Conservation (phyloP, 2,113 vertebrate species). For the Salvator merianae region DNA sequence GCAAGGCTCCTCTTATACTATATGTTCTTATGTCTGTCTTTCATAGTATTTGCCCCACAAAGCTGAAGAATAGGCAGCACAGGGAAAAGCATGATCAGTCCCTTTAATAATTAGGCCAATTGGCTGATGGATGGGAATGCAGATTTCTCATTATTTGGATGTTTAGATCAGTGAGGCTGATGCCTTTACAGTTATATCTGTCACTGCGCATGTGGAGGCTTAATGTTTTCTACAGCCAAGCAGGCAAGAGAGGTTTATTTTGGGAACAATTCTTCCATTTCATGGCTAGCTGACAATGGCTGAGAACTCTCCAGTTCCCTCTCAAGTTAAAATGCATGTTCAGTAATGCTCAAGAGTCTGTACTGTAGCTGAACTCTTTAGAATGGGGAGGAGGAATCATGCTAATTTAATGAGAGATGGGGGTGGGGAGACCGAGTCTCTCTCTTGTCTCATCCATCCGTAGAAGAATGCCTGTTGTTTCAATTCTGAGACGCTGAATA, state of each 20-base stretch:
- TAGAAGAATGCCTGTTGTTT: background rate
- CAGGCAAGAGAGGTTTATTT: slow-evolving; percentile 18
- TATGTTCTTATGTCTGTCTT: too few species aligned
- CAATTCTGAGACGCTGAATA: background rate
- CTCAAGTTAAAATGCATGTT: background rate
- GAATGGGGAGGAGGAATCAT: background rate
- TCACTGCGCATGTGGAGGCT: background rate
- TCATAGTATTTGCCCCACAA: too few species aligned
- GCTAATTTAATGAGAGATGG: background rate
- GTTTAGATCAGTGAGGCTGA: background rate
- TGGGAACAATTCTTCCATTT: background rate
- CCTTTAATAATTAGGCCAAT: background rate
- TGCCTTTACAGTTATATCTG: background rate
- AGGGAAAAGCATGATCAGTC: too few species aligned
- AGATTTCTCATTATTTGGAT: background rate
- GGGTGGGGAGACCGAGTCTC: background rate
- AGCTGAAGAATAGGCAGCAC: too few species aligned
- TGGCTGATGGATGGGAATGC: background rate
- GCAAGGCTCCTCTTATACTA: too few species aligned
- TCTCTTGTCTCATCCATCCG: background rate
- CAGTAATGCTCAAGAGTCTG: background rate
- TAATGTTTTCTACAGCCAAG: background rate
- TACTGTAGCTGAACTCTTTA: background rate
- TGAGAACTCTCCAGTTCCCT: background rate
- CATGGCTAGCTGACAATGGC: slow-evolving; percentile 6